Evolutionary conservation across 2,797 vertebrate genomes (phyloP).

Genomic region (Strix occidentalis): DNA sequence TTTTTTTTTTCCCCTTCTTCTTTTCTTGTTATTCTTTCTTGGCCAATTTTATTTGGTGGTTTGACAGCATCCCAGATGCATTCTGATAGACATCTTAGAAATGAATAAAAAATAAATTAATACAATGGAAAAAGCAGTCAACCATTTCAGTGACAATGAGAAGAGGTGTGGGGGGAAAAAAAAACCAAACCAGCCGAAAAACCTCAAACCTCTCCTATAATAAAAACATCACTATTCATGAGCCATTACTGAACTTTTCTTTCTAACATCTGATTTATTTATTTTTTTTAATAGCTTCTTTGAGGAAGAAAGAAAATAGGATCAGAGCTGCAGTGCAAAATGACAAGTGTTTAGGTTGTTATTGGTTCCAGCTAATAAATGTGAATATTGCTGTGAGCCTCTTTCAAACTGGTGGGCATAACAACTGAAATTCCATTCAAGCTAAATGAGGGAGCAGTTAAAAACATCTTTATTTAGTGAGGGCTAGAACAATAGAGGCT

Average conservation of each 20-base stretch:
- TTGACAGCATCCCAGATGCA: background rate
- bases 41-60: background rate
- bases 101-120: slow-evolving; percentile 16
- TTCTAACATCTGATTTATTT: background rate
- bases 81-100: background rate
- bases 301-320: background rate
- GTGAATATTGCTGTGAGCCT: slow-evolving; percentile 26
- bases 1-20: rapidly evolving
- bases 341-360: slow-evolving; percentile 23
- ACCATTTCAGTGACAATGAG: background rate
- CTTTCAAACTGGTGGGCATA: slow-evolving; percentile 21
- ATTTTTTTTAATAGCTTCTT: slow-evolving; percentile 22
- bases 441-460: slow-evolving; percentile 28
- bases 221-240: background rate
- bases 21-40: background rate
- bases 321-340: background rate
- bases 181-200: background rate
- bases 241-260: background rate
- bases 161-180: background rate
- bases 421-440: slow-evolving; percentile 16
- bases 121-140: slow-evolving; percentile 12
- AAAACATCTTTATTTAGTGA: slow-evolving; percentile 33
- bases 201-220: background rate
- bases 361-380: slow-evolving; percentile 52
- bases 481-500: background rate